A percentile compares a stretch with the other conserved stretches of the same genome.
Conservation (phyloP, 2,113 vertebrate species). For the Sebastes fasciatus region DNA sequence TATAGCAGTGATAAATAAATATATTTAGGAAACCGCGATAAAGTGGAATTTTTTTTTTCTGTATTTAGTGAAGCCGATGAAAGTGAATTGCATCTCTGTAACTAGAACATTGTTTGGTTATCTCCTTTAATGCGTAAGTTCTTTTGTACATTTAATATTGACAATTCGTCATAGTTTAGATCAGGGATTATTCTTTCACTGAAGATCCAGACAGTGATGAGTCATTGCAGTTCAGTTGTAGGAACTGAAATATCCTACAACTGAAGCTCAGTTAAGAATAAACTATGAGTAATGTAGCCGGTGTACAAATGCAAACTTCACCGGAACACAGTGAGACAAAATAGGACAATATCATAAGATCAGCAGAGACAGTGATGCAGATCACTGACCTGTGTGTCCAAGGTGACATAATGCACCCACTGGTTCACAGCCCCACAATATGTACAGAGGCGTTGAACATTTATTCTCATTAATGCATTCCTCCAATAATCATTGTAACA, state of each 20-base stretch:
- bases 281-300: slow-evolving; percentile 3
- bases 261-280: slow-evolving; percentile 30
- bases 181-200: not conserved
- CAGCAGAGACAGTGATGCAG: not conserved
- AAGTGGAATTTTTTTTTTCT: slow-evolving; percentile 1
- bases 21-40: not conserved
- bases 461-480: not conserved
- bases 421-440: not conserved
- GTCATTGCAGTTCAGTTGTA: slow-evolving; percentile 18
- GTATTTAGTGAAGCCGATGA: not conserved
- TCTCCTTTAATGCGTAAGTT: not conserved
- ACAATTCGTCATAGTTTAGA: no score
- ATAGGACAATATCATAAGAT: not conserved
- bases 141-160: not conserved
- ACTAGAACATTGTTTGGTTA: not conserved
- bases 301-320: not conserved
- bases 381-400: not conserved
- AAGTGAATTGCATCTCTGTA: not conserved
- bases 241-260: slow-evolving; percentile 28
- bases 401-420: not conserved
- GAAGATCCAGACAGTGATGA: slow-evolving; percentile 28
- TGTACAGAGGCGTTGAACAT: not conserved
- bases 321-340: not conserved
- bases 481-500: not conserved
- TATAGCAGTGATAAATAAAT: not conserved